Percentiles rank a stretch among this genome's conserved stretches.
phyloP scores from a whole-genome alignment of 2,113 vertebrate genomes.

The Pterocles orientalis region DNA sequence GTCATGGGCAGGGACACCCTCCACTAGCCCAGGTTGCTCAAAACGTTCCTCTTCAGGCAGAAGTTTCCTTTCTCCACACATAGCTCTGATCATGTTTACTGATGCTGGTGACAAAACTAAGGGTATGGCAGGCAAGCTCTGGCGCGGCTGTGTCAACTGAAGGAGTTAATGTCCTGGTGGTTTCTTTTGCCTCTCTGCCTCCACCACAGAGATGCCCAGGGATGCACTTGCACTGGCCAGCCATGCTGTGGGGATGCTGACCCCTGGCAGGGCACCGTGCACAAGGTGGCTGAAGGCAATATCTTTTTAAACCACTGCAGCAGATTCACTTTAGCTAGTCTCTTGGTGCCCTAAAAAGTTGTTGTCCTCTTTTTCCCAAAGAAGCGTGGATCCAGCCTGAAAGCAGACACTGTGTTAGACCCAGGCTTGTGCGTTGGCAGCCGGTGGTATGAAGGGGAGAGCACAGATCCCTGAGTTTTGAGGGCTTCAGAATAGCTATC shows the following conservation, averaged over 20 bases:
- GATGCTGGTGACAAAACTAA: neutral
- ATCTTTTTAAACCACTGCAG: neutral
- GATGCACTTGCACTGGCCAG: rapidly evolving
- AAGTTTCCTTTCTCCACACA: neutral
- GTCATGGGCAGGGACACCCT: no score
- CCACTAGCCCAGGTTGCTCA: no score
- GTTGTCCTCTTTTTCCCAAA: neutral
- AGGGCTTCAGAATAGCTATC: neutral
- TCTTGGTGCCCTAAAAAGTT: neutral
- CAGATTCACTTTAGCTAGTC: neutral
- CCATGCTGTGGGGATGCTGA: rapidly evolving
- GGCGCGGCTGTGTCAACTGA: neutral
- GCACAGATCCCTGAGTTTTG: neutral
- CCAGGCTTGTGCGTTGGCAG: neutral
- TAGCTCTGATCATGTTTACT: neutral
- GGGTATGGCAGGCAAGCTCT: neutral
- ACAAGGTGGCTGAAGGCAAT: neutral
- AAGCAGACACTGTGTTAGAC: neutral
- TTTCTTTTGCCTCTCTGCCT: neutral
- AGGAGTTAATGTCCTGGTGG: neutral
- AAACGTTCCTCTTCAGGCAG: neutral
- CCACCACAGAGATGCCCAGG: neutral
- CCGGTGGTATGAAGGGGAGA: neutral
- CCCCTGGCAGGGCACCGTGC: rapidly evolving
- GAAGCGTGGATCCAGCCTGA: neutral